Evolutionary conservation across 1,140 invertebrate species (phyloP), one percentile per base, ranked within the genome.

Genomic region (Hylaeus anthracinus): DNA sequence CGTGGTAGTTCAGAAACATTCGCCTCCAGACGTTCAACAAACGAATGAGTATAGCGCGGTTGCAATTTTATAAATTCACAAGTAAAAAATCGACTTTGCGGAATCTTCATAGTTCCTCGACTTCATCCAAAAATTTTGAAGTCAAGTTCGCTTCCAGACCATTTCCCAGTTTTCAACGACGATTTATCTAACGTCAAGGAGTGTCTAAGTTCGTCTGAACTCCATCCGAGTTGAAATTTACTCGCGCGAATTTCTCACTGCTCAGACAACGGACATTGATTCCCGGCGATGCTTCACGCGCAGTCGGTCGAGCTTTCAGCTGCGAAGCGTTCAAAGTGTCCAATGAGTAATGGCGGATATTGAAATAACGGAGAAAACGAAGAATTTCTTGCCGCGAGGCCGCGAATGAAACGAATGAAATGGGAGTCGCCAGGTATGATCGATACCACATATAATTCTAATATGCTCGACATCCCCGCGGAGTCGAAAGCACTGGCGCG

Each of bases 361-460:
- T 74, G 58, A 67, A 80, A 66, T 43, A 12, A 56, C 43, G 55
- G 14, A 26, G 0, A 8, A 60, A 41, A 64, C 14, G 82, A 61
- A 15, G 60, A 85, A 84, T 81, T 84, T 41, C 37, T 37, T 6
- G 37, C 9, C 4, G 60, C 5, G 26, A 3, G 8, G 43, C 26
- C 15, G 5, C 10, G 14, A 26, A 26, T 26, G 26, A 5, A 67
- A 4, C n/a, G 43, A 10, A 58, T 12, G 53, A 72, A 26, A 51
- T 53, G 51, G 56, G 71, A 71, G n/a, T 45, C 12, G 2, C 1
- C 43, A 51, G 39, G 14, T 66, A 65, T 73, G 61, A 73, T 79
- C 65, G 71, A 79, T 73, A 58, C 67, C 39, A 75, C 77, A 67
- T 85, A 85, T 84, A 84, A 84, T 79, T 79, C 81, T 67, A 75